phyloP scores from a whole-genome alignment of 1,140 invertebrate species.

The Nymphalis io region DNA sequence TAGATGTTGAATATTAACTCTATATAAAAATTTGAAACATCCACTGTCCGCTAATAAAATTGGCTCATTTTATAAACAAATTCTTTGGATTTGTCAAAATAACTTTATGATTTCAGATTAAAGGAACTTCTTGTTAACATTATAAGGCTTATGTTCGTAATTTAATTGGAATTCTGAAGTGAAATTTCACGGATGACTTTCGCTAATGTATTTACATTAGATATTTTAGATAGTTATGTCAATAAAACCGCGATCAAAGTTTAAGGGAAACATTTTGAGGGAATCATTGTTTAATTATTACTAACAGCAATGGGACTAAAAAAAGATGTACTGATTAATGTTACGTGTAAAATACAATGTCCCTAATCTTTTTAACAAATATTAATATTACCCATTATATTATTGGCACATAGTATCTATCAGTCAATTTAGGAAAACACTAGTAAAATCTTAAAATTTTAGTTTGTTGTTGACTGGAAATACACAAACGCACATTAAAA shows the following conservation, averaged over 20 bases:
- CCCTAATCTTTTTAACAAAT: too few relatives aligned
- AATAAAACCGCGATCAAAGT: constrained; percentile 8
- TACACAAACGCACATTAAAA: too few relatives aligned
- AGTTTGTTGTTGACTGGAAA: too few relatives aligned
- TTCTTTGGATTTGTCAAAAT: constrained; percentile 51
- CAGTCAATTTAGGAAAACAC: too few relatives aligned
- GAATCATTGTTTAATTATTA: not conserved
- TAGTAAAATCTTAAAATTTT: too few relatives aligned
- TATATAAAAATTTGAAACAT: not conserved
- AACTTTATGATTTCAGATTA: constrained; percentile 52
- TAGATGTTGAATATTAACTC: not conserved
- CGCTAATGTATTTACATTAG: constrained; percentile 34
- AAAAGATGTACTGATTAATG: too few relatives aligned
- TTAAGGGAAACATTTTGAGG: not conserved
- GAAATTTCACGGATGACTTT: constrained; percentile 58
- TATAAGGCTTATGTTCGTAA: constrained; percentile 51
- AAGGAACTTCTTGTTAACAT: constrained; percentile 44
- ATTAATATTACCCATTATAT: too few relatives aligned
- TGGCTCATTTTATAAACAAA: constrained; percentile 32
- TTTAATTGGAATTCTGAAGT: constrained; percentile 58
- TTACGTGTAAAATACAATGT: too few relatives aligned
- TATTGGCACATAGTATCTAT: too few relatives aligned
- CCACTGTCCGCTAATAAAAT: not conserved
- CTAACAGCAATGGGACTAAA: too few relatives aligned
- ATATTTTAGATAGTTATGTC: constrained; percentile 23